Percentiles rank a stretch among this genome's conserved stretches.
These are phyloP conservation scores for Folsomia candida DNA, from an alignment of 2,888 invertebrate genomes.

Conservation along the genomic window DNA sequence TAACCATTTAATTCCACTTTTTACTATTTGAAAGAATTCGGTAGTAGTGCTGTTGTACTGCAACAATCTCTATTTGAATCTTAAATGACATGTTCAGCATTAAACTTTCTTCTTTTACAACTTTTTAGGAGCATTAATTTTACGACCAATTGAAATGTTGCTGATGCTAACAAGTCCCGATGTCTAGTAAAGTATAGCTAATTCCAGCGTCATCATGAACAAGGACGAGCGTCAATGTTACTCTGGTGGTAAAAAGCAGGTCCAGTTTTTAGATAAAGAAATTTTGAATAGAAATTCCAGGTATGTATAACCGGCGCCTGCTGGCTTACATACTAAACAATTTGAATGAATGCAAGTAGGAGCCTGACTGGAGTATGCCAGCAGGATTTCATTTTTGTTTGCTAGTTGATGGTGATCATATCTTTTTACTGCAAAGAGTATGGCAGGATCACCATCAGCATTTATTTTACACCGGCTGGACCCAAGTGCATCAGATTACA, in stretches of 20 bases:
- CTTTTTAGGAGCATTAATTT: neutral
- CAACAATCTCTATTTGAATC: too few species aligned
- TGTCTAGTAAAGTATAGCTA: neutral
- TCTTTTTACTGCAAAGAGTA: neutral
- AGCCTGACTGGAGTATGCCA: too few species aligned
- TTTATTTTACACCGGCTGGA: neutral
- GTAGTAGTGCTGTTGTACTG: too few species aligned
- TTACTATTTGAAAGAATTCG: too few species aligned
- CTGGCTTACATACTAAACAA: neutral
- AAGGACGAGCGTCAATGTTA: too few species aligned
- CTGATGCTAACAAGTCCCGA: neutral
- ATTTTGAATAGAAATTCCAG: constrained; percentile 15
- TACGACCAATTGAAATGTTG: neutral
- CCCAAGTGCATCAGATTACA: constrained; percentile 14
- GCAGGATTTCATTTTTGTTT: neutral
- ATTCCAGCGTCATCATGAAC: too few species aligned
- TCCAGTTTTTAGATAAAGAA: neutral
- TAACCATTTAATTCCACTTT: too few species aligned
- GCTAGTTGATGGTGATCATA: neutral
- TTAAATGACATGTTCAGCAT: too few species aligned
- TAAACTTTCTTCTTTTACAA: too few species aligned
- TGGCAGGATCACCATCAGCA: too few species aligned
- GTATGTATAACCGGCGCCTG: constrained; percentile 14
- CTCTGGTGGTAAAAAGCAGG: too few species aligned
- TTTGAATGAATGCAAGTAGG: neutral